Evolutionary conservation across 2,113 vertebrate species (phyloP).

Genomic region (Donacobius atricapilla): DNA sequence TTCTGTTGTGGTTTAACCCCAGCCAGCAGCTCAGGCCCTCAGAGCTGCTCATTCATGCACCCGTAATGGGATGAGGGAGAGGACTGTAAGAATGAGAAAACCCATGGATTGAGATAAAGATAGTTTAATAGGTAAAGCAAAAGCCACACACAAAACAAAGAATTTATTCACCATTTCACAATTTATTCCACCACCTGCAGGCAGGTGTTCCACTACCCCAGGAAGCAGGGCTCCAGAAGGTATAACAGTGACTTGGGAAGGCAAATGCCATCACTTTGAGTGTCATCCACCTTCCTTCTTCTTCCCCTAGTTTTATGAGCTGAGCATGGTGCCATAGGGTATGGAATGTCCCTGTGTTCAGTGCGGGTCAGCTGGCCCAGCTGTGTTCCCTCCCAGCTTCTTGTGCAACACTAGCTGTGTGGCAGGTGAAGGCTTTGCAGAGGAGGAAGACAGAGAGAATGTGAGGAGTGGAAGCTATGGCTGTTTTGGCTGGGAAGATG

Average conservation of each 20-base stretch:
- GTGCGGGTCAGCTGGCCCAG: neutral
- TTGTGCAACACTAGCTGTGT: neutral
- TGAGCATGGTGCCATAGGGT: neutral
- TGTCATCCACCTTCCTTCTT: rapidly evolving
- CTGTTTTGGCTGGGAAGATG: neutral
- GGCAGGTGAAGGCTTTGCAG: neutral
- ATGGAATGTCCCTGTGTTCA: neutral
- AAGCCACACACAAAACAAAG: neutral
- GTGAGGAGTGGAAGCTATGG: neutral
- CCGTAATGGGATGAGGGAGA: neutral
- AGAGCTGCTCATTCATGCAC: neutral
- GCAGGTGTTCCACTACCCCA: neutral
- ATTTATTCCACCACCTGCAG: neutral
- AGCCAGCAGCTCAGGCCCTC: neutral
- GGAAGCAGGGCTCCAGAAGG: neutral
- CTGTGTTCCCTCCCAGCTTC: neutral
- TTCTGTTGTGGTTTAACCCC: neutral
- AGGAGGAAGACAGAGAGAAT: neutral
- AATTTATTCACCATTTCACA: neutral
- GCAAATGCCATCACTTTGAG: neutral
- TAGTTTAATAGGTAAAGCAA: neutral
- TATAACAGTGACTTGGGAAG: neutral
- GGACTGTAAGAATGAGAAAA: neutral
- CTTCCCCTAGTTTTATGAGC: neutral
- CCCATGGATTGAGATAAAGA: neutral